Evolutionary conservation across 2,888 invertebrate genomes (phyloP).

Genomic region (Sarcophaga variegata): DNA sequence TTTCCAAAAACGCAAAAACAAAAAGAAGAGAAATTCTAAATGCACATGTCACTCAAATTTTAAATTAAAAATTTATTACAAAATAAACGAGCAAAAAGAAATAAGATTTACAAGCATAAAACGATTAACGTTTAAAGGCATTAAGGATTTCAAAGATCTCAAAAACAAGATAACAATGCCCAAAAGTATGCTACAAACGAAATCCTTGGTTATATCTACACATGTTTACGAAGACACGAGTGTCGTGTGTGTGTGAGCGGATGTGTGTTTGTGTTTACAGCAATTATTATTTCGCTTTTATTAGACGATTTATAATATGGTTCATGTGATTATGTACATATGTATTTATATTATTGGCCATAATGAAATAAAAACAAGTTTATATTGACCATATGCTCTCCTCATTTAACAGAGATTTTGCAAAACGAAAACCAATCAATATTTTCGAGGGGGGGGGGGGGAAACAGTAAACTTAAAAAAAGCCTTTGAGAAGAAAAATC

Average conservation of each 20-base stretch:
- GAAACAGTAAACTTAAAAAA: slow-evolving; percentile 25
- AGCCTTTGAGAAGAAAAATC: slow-evolving; percentile 9
- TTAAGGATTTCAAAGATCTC: neutral
- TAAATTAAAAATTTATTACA: slow-evolving; percentile 57
- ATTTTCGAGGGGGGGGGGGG: slow-evolving; percentile 11
- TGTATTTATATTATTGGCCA: neutral
- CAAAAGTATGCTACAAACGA: neutral
- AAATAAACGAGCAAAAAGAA: slow-evolving; percentile 10
- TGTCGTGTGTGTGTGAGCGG: neutral
- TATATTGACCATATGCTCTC: slow-evolving; percentile 44
- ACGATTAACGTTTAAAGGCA: slow-evolving; percentile 39
- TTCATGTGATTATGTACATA: slow-evolving; percentile 18
- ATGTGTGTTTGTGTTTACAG: slow-evolving; percentile 17
- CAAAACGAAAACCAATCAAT: slow-evolving; percentile 59
- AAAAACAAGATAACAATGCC: neutral
- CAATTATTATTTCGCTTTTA: slow-evolving; percentile 53
- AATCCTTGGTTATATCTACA: neutral
- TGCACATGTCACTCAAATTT: slow-evolving; percentile 55
- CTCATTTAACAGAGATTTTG: slow-evolving; percentile 43
- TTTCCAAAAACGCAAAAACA: slow-evolving; percentile 21
- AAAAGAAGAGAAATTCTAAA: slow-evolving; percentile 23
- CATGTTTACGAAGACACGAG: neutral
- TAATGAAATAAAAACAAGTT: neutral
- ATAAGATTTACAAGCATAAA: slow-evolving; percentile 37
- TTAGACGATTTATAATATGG: neutral